Conservation (phyloP, 1,140 invertebrate genomes). For the Aphaenogaster ashmeadi region DNA sequence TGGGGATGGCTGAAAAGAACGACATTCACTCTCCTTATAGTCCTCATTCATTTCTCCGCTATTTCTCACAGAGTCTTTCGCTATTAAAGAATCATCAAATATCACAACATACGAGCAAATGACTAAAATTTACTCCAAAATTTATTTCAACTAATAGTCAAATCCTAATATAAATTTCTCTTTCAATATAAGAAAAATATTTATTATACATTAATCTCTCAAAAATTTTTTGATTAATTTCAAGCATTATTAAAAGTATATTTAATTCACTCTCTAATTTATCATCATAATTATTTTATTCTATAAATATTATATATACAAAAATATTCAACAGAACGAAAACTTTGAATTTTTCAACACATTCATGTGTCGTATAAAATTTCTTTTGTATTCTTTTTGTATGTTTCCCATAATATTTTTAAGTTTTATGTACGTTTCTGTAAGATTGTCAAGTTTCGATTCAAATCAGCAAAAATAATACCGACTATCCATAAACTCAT, state of each 20-base stretch:
- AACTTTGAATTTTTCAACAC: no score
- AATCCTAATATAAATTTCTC: not conserved
- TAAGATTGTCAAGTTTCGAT: not conserved
- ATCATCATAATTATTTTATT: not conserved
- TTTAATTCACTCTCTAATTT: not conserved
- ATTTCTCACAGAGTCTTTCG: not conserved
- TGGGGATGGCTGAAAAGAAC: not conserved
- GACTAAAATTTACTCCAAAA: not conserved
- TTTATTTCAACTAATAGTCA: conserved; percentile 13
- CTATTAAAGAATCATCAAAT: not conserved
- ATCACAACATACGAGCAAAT: not conserved
- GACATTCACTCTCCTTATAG: not conserved
- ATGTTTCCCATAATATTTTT: not conserved
- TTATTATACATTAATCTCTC: not conserved
- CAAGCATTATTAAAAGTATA: not conserved
- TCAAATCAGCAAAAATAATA: not conserved
- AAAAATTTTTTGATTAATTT: conserved; percentile 9
- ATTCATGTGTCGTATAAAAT: not conserved
- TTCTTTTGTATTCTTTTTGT: not conserved
- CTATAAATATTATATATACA: not conserved
- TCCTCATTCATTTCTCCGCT: not conserved
- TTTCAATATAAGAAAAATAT: not conserved
- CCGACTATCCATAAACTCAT: not conserved
- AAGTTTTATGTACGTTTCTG: not conserved
- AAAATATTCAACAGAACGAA: no score